Evolutionary conservation across 2,113 vertebrate genomes (phyloP).

Genomic region (Carollia perspicillata): DNA sequence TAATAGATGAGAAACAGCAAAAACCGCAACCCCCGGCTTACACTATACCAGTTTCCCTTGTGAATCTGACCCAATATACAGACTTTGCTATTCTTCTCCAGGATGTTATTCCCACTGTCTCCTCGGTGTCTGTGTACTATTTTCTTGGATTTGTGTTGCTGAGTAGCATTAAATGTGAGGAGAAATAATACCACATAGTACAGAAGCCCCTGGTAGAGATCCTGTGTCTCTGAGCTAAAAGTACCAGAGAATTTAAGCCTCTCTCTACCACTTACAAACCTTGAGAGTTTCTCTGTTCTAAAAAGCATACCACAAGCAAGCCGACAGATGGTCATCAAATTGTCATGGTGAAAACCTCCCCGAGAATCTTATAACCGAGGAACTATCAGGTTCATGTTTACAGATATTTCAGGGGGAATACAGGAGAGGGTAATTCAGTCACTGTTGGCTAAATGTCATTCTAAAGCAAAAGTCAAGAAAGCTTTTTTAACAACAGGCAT

Average conservation of each 20-base stretch:
- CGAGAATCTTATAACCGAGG: not conserved
- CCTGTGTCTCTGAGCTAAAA: not conserved
- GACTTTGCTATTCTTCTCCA: too few species aligned
- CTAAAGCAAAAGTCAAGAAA: slow-evolving; percentile 13
- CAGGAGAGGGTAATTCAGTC: not conserved
- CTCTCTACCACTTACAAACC: not conserved
- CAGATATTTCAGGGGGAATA: not conserved
- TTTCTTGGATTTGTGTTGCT: not conserved
- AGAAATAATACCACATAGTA: not conserved
- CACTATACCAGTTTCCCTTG: too few species aligned
- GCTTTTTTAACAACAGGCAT: not conserved
- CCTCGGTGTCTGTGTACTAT: too few species aligned
- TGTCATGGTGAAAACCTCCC: not conserved
- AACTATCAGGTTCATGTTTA: not conserved
- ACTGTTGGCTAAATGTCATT: not conserved
- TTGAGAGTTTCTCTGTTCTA: not conserved
- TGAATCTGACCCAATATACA: too few species aligned
- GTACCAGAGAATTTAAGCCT: not conserved
- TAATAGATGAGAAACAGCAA: too few species aligned
- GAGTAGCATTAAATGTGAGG: not conserved
- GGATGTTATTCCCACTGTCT: too few species aligned
- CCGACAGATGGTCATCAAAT: not conserved
- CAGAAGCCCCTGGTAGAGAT: not conserved
- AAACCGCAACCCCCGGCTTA: too few species aligned
- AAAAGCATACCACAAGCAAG: not conserved